Evolutionary conservation across 2,797 vertebrate species (phyloP).

Genomic region (Lepidocolaptes lacrymiger): DNA sequence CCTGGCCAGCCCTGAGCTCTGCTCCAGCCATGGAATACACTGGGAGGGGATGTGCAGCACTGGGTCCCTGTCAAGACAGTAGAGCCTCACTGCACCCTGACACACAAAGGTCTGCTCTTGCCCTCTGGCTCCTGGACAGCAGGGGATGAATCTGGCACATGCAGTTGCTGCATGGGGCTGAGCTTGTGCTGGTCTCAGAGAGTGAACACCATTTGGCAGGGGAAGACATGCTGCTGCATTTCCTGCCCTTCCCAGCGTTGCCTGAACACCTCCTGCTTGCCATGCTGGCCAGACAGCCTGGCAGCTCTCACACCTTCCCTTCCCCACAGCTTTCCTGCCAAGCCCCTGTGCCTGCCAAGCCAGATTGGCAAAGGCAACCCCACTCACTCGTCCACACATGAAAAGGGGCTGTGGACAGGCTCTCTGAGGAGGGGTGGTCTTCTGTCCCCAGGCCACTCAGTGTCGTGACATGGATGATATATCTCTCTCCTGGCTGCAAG

Average conservation of each 20-base stretch:
- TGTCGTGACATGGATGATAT: slow-evolving; percentile 84
- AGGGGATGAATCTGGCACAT: rapidly evolving
- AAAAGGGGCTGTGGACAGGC: slow-evolving; percentile 85
- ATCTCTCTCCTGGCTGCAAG: slow-evolving; percentile 89
- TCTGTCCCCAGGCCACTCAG: slow-evolving; percentile 86
- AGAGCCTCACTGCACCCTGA: not conserved
- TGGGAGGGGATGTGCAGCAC: rapidly evolving
- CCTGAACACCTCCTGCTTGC: not conserved
- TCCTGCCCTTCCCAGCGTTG: not conserved
- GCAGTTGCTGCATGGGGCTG: rapidly evolving
- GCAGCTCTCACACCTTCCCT: not conserved
- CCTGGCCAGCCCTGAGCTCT: rapidly evolving
- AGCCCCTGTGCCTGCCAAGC: not conserved
- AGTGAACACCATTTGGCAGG: not conserved
- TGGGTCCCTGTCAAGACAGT: not conserved
- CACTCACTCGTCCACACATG: slow-evolving; percentile 92
- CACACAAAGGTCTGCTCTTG: not conserved
- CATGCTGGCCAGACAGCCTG: not conserved
- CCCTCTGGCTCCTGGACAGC: not conserved
- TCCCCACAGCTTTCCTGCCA: not conserved
- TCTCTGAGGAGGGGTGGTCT: slow-evolving; percentile 87
- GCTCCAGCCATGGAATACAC: not conserved
- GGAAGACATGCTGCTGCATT: not conserved
- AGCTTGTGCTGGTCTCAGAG: not conserved
- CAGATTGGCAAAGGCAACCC: rapidly evolving